A percentile compares a stretch with the other conserved stretches of the same genome.
Evolutionary conservation across 2,797 vertebrate genomes (phyloP).

Genomic region (Malacoctenus gilli): DNA sequence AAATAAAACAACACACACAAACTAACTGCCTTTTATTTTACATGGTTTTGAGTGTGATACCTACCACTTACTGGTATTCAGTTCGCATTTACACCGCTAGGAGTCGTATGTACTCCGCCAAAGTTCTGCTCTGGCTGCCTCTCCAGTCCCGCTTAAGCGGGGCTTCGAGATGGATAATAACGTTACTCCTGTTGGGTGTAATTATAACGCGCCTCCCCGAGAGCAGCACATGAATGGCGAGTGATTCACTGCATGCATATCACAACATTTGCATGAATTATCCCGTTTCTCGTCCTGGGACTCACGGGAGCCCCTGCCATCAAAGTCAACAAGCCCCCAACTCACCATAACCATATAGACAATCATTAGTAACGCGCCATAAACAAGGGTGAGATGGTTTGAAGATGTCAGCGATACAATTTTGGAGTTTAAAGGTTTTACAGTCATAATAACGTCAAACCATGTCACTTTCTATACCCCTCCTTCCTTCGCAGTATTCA

Average conservation of each 20-base stretch:
- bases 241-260: constrained; percentile 60
- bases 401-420: too few relatives aligned
- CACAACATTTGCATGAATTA: constrained; percentile 67
- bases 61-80: too few relatives aligned
- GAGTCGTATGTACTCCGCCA: constrained; percentile 72
- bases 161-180: constrained; percentile 44
- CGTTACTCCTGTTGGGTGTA: constrained; percentile 37
- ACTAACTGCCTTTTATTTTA: too few relatives aligned
- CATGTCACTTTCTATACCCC: too few relatives aligned
- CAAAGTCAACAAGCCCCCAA: constrained; percentile 46
- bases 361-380: neutral
- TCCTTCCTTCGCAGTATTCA: too few relatives aligned
- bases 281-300: constrained; percentile 6
- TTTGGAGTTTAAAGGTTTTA: constrained; percentile 7
- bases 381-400: neutral
- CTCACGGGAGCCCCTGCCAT: constrained; percentile 6
- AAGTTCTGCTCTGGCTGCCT: constrained; percentile 11
- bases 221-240: constrained; percentile 34
- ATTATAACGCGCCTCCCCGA: constrained; percentile 53
- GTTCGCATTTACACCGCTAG: constrained; percentile 57
- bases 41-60: too few relatives aligned
- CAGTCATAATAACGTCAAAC: too few relatives aligned
- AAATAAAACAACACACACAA: too few relatives aligned
- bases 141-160: neutral
- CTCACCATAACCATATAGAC: constrained; percentile 13